A percentile compares a stretch with the other conserved stretches of the same genome.
These are phyloP conservation scores for Cydia pomonella DNA, from an alignment of 1,140 invertebrate genomes.

Conservation along the genomic window DNA sequence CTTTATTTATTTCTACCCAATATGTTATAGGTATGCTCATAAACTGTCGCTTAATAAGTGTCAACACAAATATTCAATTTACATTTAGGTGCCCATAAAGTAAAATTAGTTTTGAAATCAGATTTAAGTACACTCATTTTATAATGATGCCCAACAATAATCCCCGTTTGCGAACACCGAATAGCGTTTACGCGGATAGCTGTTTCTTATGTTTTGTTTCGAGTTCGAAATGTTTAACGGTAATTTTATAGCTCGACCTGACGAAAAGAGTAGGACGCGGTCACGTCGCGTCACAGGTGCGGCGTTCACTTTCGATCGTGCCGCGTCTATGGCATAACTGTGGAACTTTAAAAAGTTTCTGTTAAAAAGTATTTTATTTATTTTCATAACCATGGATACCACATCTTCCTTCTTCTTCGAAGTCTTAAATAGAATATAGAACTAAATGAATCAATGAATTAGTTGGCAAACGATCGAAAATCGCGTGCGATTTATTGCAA, in stretches of 20 bases:
- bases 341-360: constrained; percentile 1
- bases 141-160: not conserved
- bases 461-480: no score
- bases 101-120: no score
- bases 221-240: constrained; percentile 62
- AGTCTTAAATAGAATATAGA: no score
- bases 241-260: constrained; percentile 55
- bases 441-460: no score
- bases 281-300: constrained; percentile 68
- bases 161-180: not conserved
- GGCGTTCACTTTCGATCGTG: constrained; percentile 68
- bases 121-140: not conserved
- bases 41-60: constrained; percentile 18
- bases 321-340: constrained; percentile 36
- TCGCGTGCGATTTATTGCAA: no score
- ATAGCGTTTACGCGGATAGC: constrained; percentile 6
- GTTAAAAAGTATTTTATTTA: not conserved
- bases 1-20: not conserved
- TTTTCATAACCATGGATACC: not conserved
- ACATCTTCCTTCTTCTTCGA: no score
- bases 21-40: constrained; percentile 27
- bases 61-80: not conserved
- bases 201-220: constrained; percentile 37
- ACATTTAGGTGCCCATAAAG: no score
- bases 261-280: constrained; percentile 57